Base-by-base conservation (phyloP, 2,113 vertebrate genomes). In the Leptocoma aspasia region DNA sequence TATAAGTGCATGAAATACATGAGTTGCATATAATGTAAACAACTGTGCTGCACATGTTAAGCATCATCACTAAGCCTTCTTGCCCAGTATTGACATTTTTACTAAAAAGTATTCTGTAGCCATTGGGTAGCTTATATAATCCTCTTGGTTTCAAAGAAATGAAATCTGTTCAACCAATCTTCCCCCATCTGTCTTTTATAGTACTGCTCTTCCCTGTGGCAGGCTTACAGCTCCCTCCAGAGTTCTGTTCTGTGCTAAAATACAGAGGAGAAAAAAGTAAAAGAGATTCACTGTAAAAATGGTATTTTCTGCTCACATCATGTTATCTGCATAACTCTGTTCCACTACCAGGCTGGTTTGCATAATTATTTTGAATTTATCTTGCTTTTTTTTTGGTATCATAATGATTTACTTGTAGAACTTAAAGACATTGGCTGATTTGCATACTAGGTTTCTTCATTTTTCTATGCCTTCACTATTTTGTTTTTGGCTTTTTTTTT, bases 161-260 rank as follows among this genome's bases (percentile, higher is more conserved):
- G 41, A 91, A 95, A 87, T 94, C 87, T 90, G 54, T 87, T 94
- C 70, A 87, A 49, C 45, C 78, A 72, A 0, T 80, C 78, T 87
- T 95, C 41, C 42, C 28, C 59, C 71, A 54, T 90, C 87, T 90
- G 75, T 87, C 75, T 87, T 53, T 54, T 2, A 0, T 35, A 86
- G 64, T 21, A 12, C 37, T 47, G 49, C 22, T 72, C 6, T 52
- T 76, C 50, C 57, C 31, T 90, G 35, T 66, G 35, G 50, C 35
- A 63, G 87, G 75, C 66, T 90, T 92, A 86, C 42, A 90, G 95
- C 91, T 90, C 95, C 95, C 95, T 93, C 93, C 90, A 95, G 94
- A 94, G 95, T 92, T 86, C 82, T 42, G 13, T 77, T 69, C 23
- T 63, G 26, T 80, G 75, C 71, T 94, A 50, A 90, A 95, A 63